Conservation (phyloP, 2,888 invertebrate genomes). For the Metellina segmentata region DNA sequence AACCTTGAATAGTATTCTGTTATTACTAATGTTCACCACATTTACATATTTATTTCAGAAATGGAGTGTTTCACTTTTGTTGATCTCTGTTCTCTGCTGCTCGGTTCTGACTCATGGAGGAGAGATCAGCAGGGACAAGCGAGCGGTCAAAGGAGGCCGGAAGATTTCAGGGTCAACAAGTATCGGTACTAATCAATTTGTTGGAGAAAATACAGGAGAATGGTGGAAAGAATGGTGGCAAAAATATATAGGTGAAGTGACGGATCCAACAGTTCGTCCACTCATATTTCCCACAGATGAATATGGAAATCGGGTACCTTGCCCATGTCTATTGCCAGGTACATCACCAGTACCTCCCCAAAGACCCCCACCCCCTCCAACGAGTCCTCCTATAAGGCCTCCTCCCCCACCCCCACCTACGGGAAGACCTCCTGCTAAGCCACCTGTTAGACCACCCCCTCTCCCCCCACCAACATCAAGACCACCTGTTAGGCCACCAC, state of each 20-base stretch:
- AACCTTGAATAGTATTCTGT: too few relatives aligned
- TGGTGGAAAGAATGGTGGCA: slow-evolving; percentile 76
- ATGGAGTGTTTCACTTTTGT: slow-evolving; percentile 48
- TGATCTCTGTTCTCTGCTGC: slow-evolving; percentile 48
- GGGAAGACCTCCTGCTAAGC: background rate
- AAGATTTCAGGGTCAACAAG: slow-evolving; percentile 41
- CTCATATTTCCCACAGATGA: slow-evolving; percentile 68
- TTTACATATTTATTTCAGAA: slow-evolving; percentile 32
- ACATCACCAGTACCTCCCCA: slow-evolving; percentile 53
- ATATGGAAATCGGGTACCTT: slow-evolving; percentile 63
- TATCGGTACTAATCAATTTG: slow-evolving; percentile 17
- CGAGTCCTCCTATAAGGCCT: slow-evolving; percentile 14
- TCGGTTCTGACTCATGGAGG: slow-evolving; percentile 21
- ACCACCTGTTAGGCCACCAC: slow-evolving; percentile 19
- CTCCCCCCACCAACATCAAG: slow-evolving; percentile 18
- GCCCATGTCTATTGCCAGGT: slow-evolving; percentile 69
- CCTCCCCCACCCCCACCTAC: slow-evolving; percentile 1
- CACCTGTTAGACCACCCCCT: background rate
- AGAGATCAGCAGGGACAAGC: slow-evolving; percentile 61
- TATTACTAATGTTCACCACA: too few relatives aligned
- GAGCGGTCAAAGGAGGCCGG: slow-evolving; percentile 72
- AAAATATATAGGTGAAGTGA: slow-evolving; percentile 76
- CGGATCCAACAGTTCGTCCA: slow-evolving; percentile 74
- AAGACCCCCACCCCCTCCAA: slow-evolving; percentile 37
- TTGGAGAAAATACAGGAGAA: slow-evolving; percentile 50